Conservation (phyloP, 2,113 vertebrate species). For the Chlamydotis undulata region DNA sequence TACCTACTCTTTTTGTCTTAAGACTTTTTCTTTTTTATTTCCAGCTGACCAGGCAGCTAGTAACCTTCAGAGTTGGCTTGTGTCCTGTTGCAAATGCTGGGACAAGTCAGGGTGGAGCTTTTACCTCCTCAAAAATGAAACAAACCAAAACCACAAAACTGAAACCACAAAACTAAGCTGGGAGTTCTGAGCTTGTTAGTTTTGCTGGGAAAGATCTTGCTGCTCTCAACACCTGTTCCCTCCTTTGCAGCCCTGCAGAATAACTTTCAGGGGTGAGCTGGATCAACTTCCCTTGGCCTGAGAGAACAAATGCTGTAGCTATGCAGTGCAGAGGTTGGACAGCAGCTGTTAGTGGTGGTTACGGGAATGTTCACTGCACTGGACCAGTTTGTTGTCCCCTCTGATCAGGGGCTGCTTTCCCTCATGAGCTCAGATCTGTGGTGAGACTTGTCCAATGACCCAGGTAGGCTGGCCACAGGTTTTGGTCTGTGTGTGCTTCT, state of each 20-base stretch:
- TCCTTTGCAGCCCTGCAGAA: not conserved
- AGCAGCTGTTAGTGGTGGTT: not conserved
- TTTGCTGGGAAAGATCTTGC: not conserved
- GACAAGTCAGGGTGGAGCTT: not conserved
- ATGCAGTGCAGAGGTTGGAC: not conserved
- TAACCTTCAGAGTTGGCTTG: not conserved
- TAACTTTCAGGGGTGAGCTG: not conserved
- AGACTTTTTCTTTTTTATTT: not conserved
- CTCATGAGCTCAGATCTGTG: not conserved
- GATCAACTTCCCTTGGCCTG: not conserved
- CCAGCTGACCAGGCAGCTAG: not conserved
- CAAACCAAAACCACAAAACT: not conserved
- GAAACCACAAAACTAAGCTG: not conserved
- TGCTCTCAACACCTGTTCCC: not conserved
- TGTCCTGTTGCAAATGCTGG: not conserved
- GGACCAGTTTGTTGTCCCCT: not conserved
- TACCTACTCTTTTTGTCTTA: constrained; percentile 58
- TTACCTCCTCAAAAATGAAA: not conserved
- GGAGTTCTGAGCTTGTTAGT: not conserved
- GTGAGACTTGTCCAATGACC: not conserved
- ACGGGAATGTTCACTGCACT: not conserved
- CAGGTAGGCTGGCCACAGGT: not conserved
- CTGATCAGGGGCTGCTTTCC: not conserved
- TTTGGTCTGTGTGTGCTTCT: not conserved
- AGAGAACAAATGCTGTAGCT: not conserved